Evolutionary conservation across 2,113 vertebrate genomes (phyloP).

Genomic region (Melanerpes formicivorus): DNA sequence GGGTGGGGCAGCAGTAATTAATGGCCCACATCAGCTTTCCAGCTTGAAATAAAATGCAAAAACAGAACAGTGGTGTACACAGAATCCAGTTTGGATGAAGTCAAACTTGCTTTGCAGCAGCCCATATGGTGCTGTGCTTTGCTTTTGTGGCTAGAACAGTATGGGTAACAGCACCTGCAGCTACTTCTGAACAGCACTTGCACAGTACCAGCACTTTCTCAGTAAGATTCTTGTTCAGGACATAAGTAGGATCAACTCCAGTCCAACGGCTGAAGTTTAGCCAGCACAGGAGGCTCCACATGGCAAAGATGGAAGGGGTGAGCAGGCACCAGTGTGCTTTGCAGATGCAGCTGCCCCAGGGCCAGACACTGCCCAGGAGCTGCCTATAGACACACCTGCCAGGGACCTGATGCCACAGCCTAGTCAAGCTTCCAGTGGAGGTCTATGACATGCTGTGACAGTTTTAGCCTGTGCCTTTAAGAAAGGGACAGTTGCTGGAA

Average conservation of each 20-base stretch:
- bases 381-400: constrained; percentile 57
- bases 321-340: constrained; percentile 82
- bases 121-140: neutral
- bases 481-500: too few relatives aligned
- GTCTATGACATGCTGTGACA: constrained; percentile 72
- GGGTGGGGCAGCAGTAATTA: neutral
- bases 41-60: neutral
- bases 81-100: neutral
- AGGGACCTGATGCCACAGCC: constrained; percentile 53
- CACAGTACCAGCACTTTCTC: neutral
- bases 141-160: neutral
- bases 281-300: constrained; percentile 79
- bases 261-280: constrained; percentile 90
- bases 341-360: constrained; percentile 83
- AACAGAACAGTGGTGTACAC: neutral
- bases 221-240: neutral
- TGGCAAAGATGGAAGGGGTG: constrained; percentile 80
- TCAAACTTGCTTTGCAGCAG: neutral
- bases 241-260: neutral
- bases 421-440: constrained; percentile 81
- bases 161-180: neutral
- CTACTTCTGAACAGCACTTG: neutral
- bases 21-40: neutral
- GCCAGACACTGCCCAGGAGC: constrained; percentile 73
- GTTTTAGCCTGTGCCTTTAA: too few relatives aligned